These are phyloP conservation scores for Gavialis gangeticus DNA, from an alignment of 2,113 vertebrate species.

Conservation along the genomic window DNA sequence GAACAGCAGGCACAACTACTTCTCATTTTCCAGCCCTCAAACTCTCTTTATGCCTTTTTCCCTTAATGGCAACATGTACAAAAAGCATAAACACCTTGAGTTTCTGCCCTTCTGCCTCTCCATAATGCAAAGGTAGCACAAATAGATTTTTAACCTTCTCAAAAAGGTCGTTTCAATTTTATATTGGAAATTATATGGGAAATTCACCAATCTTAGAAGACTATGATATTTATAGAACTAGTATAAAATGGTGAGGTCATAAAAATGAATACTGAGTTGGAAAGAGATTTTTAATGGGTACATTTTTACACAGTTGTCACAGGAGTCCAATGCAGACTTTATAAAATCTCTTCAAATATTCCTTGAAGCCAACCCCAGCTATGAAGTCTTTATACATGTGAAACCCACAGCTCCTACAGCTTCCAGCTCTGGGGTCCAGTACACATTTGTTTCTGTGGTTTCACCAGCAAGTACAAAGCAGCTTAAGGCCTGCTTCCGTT, in stretches of 20 bases:
- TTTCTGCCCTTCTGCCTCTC: neutral
- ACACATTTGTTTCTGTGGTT: neutral
- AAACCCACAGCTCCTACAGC: neutral
- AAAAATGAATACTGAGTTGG: neutral
- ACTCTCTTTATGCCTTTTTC: neutral
- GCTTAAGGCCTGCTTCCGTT: neutral
- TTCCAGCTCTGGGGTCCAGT: neutral
- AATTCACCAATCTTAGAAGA: neutral
- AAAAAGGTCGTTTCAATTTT: neutral
- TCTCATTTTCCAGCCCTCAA: neutral
- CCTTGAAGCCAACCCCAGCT: neutral
- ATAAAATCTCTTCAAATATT: neutral
- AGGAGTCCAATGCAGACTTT: neutral
- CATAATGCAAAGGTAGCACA: neutral
- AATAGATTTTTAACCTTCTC: neutral
- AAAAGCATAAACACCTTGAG: neutral
- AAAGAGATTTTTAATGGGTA: conserved; percentile 42
- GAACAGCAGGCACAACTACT: neutral
- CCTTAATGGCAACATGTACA: neutral
- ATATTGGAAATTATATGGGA: neutral
- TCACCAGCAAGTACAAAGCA: neutral
- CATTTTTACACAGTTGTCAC: conserved; percentile 31
- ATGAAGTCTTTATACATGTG: neutral
- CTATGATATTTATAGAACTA: conserved; percentile 14
- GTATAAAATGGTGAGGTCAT: neutral